Evolutionary conservation across 2,888 invertebrate genomes (phyloP).

Genomic region (Leucophenga maculata): DNA sequence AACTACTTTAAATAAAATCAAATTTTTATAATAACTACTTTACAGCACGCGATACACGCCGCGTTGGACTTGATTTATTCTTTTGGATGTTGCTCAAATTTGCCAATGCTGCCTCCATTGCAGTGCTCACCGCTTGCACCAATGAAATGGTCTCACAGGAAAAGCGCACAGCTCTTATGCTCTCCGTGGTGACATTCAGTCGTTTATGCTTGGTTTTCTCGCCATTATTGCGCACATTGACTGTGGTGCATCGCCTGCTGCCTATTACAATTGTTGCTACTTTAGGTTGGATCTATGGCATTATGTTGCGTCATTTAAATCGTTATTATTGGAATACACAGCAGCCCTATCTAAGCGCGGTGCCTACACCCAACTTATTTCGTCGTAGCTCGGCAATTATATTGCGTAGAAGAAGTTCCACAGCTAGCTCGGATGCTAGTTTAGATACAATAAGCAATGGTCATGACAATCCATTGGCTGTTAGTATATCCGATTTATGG

Average conservation of each 20-base stretch:
- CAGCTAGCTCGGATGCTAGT: constrained; percentile 49
- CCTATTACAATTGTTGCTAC: constrained; percentile 68
- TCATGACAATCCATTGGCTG: constrained; percentile 51
- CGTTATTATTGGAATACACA: constrained; percentile 66
- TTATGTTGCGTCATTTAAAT: constrained; percentile 65
- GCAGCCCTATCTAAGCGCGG: constrained; percentile 58
- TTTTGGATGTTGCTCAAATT: constrained; percentile 69
- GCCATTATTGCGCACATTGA: constrained; percentile 63
- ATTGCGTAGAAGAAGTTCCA: constrained; percentile 57
- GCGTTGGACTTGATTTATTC: constrained; percentile 65
- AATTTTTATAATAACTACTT: constrained; percentile 35
- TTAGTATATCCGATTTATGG: constrained; percentile 67
- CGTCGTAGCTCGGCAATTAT: constrained; percentile 60
- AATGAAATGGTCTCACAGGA: constrained; percentile 67
- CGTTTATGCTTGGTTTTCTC: constrained; percentile 64
- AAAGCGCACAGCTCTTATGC: constrained; percentile 60
- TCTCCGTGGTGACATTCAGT: constrained; percentile 66
- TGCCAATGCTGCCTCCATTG: constrained; percentile 68
- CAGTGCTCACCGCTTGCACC: constrained; percentile 70
- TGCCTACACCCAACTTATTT: constrained; percentile 66
- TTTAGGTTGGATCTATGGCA: constrained; percentile 64
- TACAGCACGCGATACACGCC: constrained; percentile 56
- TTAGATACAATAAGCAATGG: constrained; percentile 43
- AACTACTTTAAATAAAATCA: neutral
- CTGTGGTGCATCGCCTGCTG: constrained; percentile 61